Percentiles rank a stretch among this genome's conserved stretches.
Evolutionary conservation across 1,140 invertebrate species (phyloP).

Genomic region (Halictus rubicundus): DNA sequence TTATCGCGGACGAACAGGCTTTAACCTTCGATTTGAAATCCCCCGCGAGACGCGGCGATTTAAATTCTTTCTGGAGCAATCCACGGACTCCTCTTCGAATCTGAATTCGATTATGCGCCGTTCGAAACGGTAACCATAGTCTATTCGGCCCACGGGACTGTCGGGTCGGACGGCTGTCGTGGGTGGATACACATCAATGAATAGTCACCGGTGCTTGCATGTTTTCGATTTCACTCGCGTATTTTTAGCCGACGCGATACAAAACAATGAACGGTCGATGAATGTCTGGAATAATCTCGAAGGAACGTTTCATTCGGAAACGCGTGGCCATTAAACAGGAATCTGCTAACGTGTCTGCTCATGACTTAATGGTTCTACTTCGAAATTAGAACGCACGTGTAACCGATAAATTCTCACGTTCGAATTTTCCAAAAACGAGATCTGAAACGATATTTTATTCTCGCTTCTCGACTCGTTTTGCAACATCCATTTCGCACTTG

Average conservation of each 20-base stretch:
- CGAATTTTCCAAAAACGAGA: too few relatives aligned
- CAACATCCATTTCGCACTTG: too few relatives aligned
- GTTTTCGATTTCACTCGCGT: constrained; percentile 2
- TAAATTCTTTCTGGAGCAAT: constrained; percentile 50
- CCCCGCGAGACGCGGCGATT: constrained; percentile 44
- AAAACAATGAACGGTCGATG: neutral
- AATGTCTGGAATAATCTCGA: neutral
- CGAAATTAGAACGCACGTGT: too few relatives aligned
- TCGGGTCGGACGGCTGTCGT: constrained; percentile 24
- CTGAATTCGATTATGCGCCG: constrained; percentile 50
- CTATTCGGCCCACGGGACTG: constrained; percentile 47
- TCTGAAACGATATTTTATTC: too few relatives aligned
- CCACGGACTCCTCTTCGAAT: constrained; percentile 36
- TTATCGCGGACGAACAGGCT: constrained; percentile 6
- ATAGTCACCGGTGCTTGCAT: constrained; percentile 36
- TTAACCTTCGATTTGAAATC: constrained; percentile 56
- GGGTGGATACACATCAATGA: constrained; percentile 37
- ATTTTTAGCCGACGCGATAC: neutral
- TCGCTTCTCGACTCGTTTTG: too few relatives aligned
- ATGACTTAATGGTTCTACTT: too few relatives aligned
- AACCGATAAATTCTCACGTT: too few relatives aligned
- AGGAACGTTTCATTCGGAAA: neutral
- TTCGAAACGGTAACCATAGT: constrained; percentile 32
- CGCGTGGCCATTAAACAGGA: neutral
- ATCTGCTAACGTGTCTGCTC: too few relatives aligned